Base-by-base conservation (phyloP, 1,140 invertebrate species). In the Macrocentrus cingulum region DNA sequence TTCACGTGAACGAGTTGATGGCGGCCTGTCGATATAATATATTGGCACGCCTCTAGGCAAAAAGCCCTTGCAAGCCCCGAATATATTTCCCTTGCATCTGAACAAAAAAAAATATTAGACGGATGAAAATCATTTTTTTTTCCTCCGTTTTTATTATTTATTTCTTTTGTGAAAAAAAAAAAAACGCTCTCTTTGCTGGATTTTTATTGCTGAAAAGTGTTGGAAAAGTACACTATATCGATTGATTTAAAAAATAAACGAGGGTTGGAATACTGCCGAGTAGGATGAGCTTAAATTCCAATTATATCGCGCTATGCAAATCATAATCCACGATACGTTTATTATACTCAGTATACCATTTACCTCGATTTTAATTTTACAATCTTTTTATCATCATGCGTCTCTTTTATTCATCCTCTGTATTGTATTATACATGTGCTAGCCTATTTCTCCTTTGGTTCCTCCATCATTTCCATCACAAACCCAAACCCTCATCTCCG, bases 211-310 rank as follows among this genome's bases (percentile, higher is more conserved):
- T n/a, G n/a, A n/a, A n/a, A n/a, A n/a, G n/a, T n/a, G n/a, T n/a
- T n/a, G n/a, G n/a, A n/a, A n/a, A n/a, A n/a, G n/a, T n/a, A n/a
- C n/a, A n/a, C n/a, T n/a, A n/a, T n/a, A n/a, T n/a, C n/a, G n/a
- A n/a, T n/a, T n/a, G n/a, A n/a, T n/a, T n/a, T n/a, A n/a, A n/a
- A n/a, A n/a, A n/a, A n/a, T n/a, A n/a, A n/a, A n/a, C n/a, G n/a
- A n/a, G n/a, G n/a, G 39, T 48, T 25, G 55, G 50, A 53, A 52
- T 61, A 45, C 15, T 34, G 18, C 34, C 44, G 56, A 48, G n/a
- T 56, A 32, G 44, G 51, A 49, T 48, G 66, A 68, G 55, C 69
- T 70, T 69, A 67, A 70, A 70, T 67, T 70, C 67, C 66, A 67
- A 69, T 69, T 67, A 69, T 61, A 68, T 44, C 49, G 55, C n/a